A percentile compares a stretch with the other conserved stretches of the same genome.
These are phyloP conservation scores for Rhodophaea formosa DNA, from an alignment of 2,888 invertebrate genomes.

Conservation along the genomic window DNA sequence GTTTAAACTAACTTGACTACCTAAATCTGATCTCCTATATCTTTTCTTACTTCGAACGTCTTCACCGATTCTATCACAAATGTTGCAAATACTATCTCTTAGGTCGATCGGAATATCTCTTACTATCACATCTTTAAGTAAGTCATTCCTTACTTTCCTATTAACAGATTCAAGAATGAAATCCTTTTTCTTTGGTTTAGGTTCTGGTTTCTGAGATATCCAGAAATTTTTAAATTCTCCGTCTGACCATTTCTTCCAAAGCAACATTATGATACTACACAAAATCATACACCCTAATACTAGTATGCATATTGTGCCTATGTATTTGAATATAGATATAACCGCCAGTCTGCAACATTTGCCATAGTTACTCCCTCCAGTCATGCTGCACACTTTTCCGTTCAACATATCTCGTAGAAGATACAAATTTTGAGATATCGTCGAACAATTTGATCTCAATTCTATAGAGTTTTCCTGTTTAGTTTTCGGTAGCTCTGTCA, in stretches of 20 bases:
- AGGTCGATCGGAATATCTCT: slow-evolving; percentile 58
- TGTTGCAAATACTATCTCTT: slow-evolving; percentile 47
- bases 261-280: slow-evolving; percentile 36
- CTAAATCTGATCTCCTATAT: slow-evolving; percentile 43
- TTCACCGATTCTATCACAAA: slow-evolving; percentile 51
- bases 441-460: slow-evolving; percentile 54
- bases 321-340: slow-evolving; percentile 41
- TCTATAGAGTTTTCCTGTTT: slow-evolving; percentile 32
- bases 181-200: background rate
- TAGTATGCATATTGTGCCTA: slow-evolving; percentile 40
- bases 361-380: slow-evolving; percentile 40
- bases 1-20: slow-evolving; percentile 37
- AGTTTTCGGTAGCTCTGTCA: slow-evolving; percentile 31
- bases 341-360: slow-evolving; percentile 44
- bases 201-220: slow-evolving; percentile 23
- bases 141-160: slow-evolving; percentile 42
- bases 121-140: slow-evolving; percentile 58
- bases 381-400: slow-evolving; percentile 47
- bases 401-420: slow-evolving; percentile 52
- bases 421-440: slow-evolving; percentile 60
- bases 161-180: slow-evolving; percentile 29
- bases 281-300: slow-evolving; percentile 44
- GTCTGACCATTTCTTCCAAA: slow-evolving; percentile 24
- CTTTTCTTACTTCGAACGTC: slow-evolving; percentile 50
- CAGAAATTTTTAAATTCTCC: slow-evolving; percentile 12